Conservation (phyloP, 2,113 vertebrate genomes). For the Sphyrna mokarran region DNA sequence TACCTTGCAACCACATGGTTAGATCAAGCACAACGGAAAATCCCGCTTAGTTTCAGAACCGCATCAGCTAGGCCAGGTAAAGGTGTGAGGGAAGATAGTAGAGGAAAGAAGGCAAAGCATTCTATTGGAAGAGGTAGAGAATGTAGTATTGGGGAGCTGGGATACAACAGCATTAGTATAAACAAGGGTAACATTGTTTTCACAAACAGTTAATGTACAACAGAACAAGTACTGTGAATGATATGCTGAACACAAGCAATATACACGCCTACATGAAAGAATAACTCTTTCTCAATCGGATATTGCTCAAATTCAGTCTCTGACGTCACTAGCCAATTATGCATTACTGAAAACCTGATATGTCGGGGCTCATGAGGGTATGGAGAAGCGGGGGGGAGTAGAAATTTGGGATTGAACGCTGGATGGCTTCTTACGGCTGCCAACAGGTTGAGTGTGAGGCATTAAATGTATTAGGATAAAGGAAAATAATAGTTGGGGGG, state of each 20-base stretch:
- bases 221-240: background rate
- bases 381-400: background rate
- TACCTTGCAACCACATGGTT: slow-evolving; percentile 99
- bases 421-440: background rate
- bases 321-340: background rate
- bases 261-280: slow-evolving; percentile 7
- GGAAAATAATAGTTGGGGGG: background rate
- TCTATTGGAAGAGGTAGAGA: slow-evolving; percentile 9
- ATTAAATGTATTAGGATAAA: background rate
- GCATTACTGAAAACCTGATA: background rate
- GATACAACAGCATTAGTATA: slow-evolving; percentile 38
- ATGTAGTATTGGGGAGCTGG: slow-evolving; percentile 26
- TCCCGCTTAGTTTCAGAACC: slow-evolving; percentile 82
- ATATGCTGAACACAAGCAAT: slow-evolving; percentile 22
- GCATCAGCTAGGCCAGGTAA: slow-evolving; percentile 83
- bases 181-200: slow-evolving; percentile 16
- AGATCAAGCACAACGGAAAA: slow-evolving; percentile 99
- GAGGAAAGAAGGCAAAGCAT: slow-evolving; percentile 49
- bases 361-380: background rate
- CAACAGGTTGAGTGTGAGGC: background rate
- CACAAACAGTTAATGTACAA: background rate
- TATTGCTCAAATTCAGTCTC: background rate
- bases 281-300: background rate
- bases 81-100: slow-evolving; percentile 59
- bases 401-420: background rate